phyloP scores from a whole-genome alignment of 1,140 invertebrate species.

The Panulirus ornatus region DNA sequence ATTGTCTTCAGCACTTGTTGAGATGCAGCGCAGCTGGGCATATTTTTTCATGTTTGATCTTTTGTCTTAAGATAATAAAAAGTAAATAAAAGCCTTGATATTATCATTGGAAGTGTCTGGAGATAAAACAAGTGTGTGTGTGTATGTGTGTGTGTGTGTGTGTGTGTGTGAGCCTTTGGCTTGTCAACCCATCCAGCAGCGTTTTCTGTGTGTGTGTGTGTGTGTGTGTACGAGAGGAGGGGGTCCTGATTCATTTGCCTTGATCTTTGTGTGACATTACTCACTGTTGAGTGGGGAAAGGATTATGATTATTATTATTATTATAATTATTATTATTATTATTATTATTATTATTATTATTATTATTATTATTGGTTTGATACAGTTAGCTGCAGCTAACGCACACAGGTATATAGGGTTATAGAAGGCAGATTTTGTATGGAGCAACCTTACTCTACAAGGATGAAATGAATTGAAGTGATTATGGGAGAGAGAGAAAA shows the following conservation, averaged over 20 bases:
- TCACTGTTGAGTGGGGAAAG: neutral
- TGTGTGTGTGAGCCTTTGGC: neutral
- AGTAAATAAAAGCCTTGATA: neutral
- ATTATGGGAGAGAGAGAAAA: neutral
- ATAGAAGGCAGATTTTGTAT: neutral
- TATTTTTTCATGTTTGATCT: neutral
- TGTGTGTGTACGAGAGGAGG: neutral
- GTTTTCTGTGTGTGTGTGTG: neutral
- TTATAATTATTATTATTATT: neutral
- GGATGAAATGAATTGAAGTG: neutral
- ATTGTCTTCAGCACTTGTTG: neutral
- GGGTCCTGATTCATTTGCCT: neutral
- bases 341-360: neutral
- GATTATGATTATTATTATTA: neutral
- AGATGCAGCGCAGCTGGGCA: neutral
- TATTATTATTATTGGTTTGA: constrained; percentile 1
- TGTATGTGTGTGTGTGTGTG: constrained; percentile 10
- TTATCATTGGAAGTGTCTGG: neutral
- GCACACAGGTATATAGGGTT: neutral
- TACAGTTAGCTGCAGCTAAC: neutral
- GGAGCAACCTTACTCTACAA: neutral
- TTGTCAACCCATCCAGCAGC: neutral
- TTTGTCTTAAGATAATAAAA: neutral
- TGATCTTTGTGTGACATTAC: neutral
- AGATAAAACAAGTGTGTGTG: neutral